Evolutionary conservation across 30 jellyfish, hydroid and myxozoan species (phyloP), one percentile per base, ranked within the genome.

Genomic region (Chrysaora quinquecirrha): DNA sequence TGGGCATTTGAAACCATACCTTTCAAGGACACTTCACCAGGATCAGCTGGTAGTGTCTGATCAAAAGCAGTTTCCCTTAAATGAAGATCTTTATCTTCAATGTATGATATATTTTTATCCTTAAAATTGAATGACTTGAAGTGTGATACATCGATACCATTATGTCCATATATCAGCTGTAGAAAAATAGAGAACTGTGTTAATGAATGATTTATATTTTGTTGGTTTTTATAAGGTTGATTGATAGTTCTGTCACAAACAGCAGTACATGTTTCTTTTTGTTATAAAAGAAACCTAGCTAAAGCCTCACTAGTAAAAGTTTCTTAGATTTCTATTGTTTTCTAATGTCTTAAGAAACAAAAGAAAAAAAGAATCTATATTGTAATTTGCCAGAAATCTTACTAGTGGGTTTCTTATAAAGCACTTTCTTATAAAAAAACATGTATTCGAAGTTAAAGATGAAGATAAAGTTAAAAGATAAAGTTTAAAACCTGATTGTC

Each of bases 141-240:
- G 77, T 56, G 48, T 28, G 89, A 61, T 0, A 70, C 73, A 28
- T 92, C 98, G 3, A 86, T 77, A 30, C 96, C 98, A 85, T 80
- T 71, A 31, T 92, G 98, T n/a, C 98, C 98, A 79, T 86, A 80
- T 30, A 92, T 76, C n/a, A 72, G 84, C 98, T 92, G 32, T 2
- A 72, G 71, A 29, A 28, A 64, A 22, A 0, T 29, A 25, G 30
- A 27, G 46, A 35, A 0, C 1, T 47, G 27, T 35, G 74, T 34
- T 43, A 19, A n/a, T n/a, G n/a, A n/a, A n/a, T n/a, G n/a, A n/a
- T n/a, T n/a, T n/a, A n/a, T n/a, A n/a, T n/a, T n/a, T n/a, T n/a
- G n/a, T n/a, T n/a, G n/a, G n/a, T n/a, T n/a, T n/a, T n/a, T n/a
- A n/a, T n/a, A n/a, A n/a, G n/a, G n/a, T n/a, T n/a, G n/a, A n/a